phyloP scores from a whole-genome alignment of 2,797 vertebrate species.

The Discoglossus pictus region DNA sequence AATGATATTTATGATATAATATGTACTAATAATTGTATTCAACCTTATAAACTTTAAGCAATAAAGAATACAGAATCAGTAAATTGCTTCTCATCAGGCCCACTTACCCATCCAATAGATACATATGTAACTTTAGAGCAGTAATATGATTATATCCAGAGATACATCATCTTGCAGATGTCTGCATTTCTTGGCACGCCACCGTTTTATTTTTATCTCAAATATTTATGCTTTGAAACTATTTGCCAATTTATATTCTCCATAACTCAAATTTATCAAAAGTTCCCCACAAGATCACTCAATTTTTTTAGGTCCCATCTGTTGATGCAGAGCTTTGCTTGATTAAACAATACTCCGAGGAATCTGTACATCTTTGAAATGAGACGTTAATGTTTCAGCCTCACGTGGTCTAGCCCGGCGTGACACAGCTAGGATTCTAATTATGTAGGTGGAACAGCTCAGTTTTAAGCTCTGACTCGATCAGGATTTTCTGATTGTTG shows the following conservation, averaged over 20 bases:
- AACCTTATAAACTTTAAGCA: no score
- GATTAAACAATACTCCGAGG: constrained; percentile 40
- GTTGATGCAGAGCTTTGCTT: constrained; percentile 13
- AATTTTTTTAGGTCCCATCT: constrained; percentile 51
- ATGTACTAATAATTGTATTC: no score
- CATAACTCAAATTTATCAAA: constrained; percentile 24
- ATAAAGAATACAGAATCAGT: no score
- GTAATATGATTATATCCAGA: constrained; percentile 10
- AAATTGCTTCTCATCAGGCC: no score
- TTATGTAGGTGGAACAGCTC: no score
- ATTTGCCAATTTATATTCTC: constrained; percentile 27
- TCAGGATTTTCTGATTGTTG: no score
- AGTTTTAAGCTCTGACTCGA: no score
- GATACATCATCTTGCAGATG: constrained; percentile 23
- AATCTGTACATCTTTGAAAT: constrained; percentile 34
- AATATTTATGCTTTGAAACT: constrained; percentile 23
- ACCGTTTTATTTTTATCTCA: constrained; percentile 30
- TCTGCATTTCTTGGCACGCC: constrained; percentile 24
- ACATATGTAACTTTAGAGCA: constrained; percentile 1
- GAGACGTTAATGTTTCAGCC: constrained; percentile 15
- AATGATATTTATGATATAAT: no score
- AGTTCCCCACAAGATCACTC: constrained; percentile 28
- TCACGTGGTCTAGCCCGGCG: constrained; percentile 20
- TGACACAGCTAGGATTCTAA: constrained; percentile 26
- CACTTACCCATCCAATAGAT: background rate